Conservation (phyloP, 2,888 invertebrate genomes). For the Diabrotica balteata region DNA sequence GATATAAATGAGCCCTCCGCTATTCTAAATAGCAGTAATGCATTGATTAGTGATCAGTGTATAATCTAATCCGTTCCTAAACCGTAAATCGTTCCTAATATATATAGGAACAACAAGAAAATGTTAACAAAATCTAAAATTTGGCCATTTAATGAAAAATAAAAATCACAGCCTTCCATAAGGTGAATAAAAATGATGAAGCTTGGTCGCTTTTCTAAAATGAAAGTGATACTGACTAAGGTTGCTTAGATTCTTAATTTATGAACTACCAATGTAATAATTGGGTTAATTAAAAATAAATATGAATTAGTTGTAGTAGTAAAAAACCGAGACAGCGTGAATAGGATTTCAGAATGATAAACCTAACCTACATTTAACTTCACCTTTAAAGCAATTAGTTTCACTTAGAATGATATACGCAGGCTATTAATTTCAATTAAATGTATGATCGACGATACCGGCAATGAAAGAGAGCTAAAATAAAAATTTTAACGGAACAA, state of each 20-base stretch:
- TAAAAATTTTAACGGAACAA: too few relatives aligned
- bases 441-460: background rate
- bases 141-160: too few relatives aligned
- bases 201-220: background rate
- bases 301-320: constrained; percentile 1
- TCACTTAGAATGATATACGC: constrained; percentile 1
- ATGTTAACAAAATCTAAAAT: too few relatives aligned
- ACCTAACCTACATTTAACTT: constrained; percentile 13
- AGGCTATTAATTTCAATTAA: constrained; percentile 3
- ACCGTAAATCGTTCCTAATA: too few relatives aligned
- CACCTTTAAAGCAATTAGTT: constrained; percentile 1
- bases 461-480: too few relatives aligned
- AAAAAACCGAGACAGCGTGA: constrained; percentile 12
- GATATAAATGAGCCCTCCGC: too few relatives aligned
- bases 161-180: too few relatives aligned
- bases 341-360: constrained; percentile 7
- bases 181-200: too few relatives aligned
- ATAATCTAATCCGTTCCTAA: too few relatives aligned
- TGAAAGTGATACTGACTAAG: constrained; percentile 12
- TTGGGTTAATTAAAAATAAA: constrained; percentile 20
- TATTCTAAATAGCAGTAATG: too few relatives aligned
- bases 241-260: background rate
- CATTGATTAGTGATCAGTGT: too few relatives aligned
- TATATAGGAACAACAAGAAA: too few relatives aligned
- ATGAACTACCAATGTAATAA: background rate